Base-by-base conservation (phyloP, 2,113 vertebrate species). In the Aptenodytes forsteri region DNA sequence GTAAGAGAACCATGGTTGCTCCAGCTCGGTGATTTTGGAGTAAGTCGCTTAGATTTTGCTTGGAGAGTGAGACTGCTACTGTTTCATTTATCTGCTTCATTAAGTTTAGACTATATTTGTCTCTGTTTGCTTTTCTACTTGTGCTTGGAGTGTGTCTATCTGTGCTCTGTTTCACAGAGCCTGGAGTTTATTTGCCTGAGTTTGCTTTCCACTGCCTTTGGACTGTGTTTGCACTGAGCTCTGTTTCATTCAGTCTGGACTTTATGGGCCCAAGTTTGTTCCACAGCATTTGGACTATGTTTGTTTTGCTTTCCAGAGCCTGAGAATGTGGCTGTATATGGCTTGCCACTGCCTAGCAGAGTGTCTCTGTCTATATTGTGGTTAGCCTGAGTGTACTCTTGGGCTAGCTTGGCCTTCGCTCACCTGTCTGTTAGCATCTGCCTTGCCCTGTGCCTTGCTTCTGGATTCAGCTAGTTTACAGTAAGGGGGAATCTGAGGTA, bases 51-150 rank as follows among this genome's bases (percentile, higher is more conserved):
- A 32, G 78, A 70, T 96, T 97, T 96, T 92, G 56, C 95, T 92
- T 93, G 92, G 87, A 97, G 85, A 84, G 80, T 61, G 83, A 96
- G 89, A 79, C 89, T 82, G 94, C 96, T 93, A 91, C 90, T 93
- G 96, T 96, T 97, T 89, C 95, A 87, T 95, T 85, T 94, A 95
- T 97, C 96, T 98, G 96, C 93, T 95, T 97, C 97, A 95, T 97
- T 97, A 97, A 95, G 72, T 96, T 98, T 95, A 96, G 96, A 96
- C 97, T 97, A 88, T 98, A 96, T 97, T 97, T 97, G 91, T 47
- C 89, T 97, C 83, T 98, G 94, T 98, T 97, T 97, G 95, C 94
- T 96, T 98, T 97, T 90, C 96, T 97, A 91, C 96, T 96, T 96
- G 96, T 97, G 86, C 97, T 97, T 96, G 95, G 95, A 98, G 96